phyloP scores from a whole-genome alignment of 2,888 invertebrate species.

The Ochropleura plecta region DNA sequence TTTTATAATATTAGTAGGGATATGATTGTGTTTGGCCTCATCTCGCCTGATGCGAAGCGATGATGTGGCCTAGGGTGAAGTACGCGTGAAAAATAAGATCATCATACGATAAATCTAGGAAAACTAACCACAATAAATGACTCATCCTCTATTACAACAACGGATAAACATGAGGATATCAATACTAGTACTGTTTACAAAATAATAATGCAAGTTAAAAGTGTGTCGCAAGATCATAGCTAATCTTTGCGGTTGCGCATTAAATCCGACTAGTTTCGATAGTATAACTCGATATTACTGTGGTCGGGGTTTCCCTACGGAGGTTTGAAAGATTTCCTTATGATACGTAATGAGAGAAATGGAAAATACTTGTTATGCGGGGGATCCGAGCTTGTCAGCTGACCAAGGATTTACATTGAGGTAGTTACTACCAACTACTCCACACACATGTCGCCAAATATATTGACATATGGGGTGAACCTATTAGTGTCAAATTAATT shows the following conservation, averaged over 20 bases:
- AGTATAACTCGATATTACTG: neutral
- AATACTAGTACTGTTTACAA: conserved; percentile 21
- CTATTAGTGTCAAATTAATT: neutral
- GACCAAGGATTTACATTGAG: neutral
- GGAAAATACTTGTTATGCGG: neutral
- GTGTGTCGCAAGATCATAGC: conserved; percentile 18
- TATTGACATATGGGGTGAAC: neutral
- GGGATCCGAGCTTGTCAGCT: neutral
- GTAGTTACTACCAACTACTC: neutral
- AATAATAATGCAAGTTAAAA: conserved; percentile 23
- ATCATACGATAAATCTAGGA: neutral
- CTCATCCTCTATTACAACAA: conserved; percentile 1
- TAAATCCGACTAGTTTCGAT: conserved; percentile 26
- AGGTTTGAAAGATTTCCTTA: conserved; percentile 26
- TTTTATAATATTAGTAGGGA: too few relatives aligned
- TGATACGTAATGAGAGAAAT: neutral
- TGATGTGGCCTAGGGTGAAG: too few relatives aligned
- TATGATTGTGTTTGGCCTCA: too few relatives aligned
- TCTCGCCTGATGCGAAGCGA: too few relatives aligned
- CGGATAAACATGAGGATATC: neutral
- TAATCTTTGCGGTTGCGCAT: conserved; percentile 29
- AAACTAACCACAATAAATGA: neutral
- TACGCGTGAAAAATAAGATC: neutral
- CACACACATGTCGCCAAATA: neutral
- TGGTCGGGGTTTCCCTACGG: conserved; percentile 42